Base-by-base conservation (phyloP, 2,797 vertebrate genomes). In the Tragelaphus eurycerus region DNA sequence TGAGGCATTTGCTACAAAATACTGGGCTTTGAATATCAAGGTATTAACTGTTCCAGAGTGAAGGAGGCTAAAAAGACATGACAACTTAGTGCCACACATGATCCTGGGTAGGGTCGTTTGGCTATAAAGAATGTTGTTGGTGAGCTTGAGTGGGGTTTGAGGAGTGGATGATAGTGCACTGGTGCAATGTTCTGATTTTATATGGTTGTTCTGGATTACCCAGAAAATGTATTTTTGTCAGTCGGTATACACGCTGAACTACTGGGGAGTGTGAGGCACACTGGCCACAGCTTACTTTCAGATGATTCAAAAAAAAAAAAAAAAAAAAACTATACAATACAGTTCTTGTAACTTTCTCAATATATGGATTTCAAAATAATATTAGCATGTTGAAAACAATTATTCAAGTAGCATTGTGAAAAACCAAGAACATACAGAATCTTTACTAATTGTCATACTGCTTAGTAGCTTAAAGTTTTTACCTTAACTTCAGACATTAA, bases 101-200 rank as follows among this genome's bases (percentile, higher is more conserved):
- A 13, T 48, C 13, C 60, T 50, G 50, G 48, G 15, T 2, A 14
- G 59, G n/a, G 11, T 34, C 7, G 3, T 34, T 21, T 29, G 21
- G 17, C 86, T 59, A 6, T 13, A 15, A 38, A 29, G 25, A 46
- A 50, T 7, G 2, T 9, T 38, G 11, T 2, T 25, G 25, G 60
- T 13, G 52, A 74, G 8, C 12, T 8, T 4, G 14, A 59, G 14
- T 7, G 25, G 9, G 8, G 1, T 67, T 76, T 7, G 21, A 59
- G 74, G 11, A 25, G 16, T 2, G 2, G 4, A 3, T 3, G 23
- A 52, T 1, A 15, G 1, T 3, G 38, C 21, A 9, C 15, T 25
- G 13, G 48, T 16, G 50, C 9, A 6, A 29, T 5, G 43, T 60
- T 46, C 2, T 16, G 6, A 38, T 19, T 76, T 9, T 15, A 67